phyloP scores from a whole-genome alignment of 2,113 vertebrate species.

The Chloropsis hardwickii region DNA sequence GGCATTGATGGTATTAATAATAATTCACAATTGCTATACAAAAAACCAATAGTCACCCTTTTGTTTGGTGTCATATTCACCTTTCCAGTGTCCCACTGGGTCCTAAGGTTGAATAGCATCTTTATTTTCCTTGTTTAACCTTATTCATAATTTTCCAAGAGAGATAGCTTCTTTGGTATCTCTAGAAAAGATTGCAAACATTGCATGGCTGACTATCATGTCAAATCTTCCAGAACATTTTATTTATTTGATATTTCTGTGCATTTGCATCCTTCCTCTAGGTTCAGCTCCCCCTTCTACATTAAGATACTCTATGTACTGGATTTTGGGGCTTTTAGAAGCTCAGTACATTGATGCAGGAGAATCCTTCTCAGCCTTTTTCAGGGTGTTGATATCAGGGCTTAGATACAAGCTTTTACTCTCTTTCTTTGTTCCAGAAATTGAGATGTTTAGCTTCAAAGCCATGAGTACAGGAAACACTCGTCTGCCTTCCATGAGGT shows the following conservation, averaged over 20 bases:
- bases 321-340: background rate
- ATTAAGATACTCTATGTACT: background rate
- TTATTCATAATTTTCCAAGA: background rate
- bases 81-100: background rate
- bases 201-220: background rate
- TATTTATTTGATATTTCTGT: background rate
- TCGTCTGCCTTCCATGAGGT: background rate
- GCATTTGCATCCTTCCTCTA: background rate
- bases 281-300: background rate
- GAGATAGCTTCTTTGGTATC: background rate
- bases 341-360: background rate
- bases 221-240: background rate
- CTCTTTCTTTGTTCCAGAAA: background rate
- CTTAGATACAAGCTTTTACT: background rate
- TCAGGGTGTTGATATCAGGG: background rate
- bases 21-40: background rate
- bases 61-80: background rate
- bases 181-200: background rate
- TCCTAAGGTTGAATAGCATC: background rate
- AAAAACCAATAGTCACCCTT: background rate
- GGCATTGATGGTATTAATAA: accelerated
- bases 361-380: background rate
- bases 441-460: background rate
- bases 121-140: background rate
- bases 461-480: background rate